Percentiles rank a stretch among this genome's conserved stretches.
Conservation (phyloP, 2,888 invertebrate species). For the Limnephilus marmoratus region DNA sequence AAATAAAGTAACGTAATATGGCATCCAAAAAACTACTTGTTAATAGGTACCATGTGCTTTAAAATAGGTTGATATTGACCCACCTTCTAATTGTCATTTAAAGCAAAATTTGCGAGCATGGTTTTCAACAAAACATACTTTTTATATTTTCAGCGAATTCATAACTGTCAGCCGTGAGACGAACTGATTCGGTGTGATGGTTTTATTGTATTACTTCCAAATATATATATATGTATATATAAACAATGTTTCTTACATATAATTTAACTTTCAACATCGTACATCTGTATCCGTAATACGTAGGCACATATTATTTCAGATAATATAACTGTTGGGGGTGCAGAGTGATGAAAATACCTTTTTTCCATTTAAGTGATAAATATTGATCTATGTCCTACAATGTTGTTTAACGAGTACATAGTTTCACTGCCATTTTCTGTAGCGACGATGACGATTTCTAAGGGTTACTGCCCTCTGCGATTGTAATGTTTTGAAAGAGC, state of each 20-base stretch:
- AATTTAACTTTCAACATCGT: not conserved
- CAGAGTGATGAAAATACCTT: not conserved
- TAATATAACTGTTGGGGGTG: not conserved
- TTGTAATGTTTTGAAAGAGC: too few relatives aligned
- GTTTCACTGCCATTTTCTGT: too few relatives aligned
- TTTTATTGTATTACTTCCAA: slow-evolving; percentile 16
- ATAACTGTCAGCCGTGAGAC: slow-evolving; percentile 32
- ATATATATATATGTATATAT: slow-evolving; percentile 27
- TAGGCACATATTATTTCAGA: not conserved
- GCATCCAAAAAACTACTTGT: too few relatives aligned
- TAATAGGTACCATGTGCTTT: too few relatives aligned
- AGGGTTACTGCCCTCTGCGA: too few relatives aligned
- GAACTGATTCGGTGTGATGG: not conserved
- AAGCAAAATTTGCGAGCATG: not conserved
- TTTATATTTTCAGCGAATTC: not conserved
- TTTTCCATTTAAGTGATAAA: too few relatives aligned
- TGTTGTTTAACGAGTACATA: too few relatives aligned
- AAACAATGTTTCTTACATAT: not conserved
- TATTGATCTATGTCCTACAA: too few relatives aligned
- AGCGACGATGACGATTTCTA: too few relatives aligned
- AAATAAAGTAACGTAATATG: too few relatives aligned
- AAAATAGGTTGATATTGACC: not conserved
- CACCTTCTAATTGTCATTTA: slow-evolving; percentile 18
- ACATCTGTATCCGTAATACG: not conserved
- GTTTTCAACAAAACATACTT: not conserved